Conservation (phyloP, 2,888 invertebrate species). For the Lissocephala sabroskyi region DNA sequence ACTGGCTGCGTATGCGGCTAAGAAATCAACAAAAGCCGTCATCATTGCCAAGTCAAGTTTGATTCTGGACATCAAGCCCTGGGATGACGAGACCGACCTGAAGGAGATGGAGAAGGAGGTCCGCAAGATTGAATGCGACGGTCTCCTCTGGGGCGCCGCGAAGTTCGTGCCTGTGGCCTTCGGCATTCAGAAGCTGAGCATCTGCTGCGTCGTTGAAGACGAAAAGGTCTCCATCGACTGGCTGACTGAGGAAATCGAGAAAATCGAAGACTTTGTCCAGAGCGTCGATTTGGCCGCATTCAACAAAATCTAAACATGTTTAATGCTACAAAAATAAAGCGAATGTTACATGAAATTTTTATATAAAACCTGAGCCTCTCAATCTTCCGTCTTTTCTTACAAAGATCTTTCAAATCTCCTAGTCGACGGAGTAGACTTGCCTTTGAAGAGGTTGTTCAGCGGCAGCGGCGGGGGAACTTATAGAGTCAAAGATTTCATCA, state of each 20-base stretch:
- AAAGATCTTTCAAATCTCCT: too few species aligned
- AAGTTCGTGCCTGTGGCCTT: constrained; percentile 93
- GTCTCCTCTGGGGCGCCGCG: constrained; percentile 94
- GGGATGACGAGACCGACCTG: constrained; percentile 95
- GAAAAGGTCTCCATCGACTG: constrained; percentile 94
- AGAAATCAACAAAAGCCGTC: constrained; percentile 92
- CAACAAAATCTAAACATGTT: constrained; percentile 83
- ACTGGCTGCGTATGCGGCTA: constrained; percentile 89
- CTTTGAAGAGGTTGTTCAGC: too few species aligned
- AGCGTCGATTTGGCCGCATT: constrained; percentile 96
- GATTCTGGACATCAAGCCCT: constrained; percentile 94
- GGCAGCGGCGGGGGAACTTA: too few species aligned
- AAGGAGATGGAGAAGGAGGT: constrained; percentile 85
- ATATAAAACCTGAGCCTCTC: too few species aligned
- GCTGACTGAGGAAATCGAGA: constrained; percentile 89
- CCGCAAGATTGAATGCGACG: constrained; percentile 84
- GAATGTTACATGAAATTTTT: too few species aligned
- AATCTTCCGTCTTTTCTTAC: too few species aligned
- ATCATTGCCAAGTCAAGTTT: constrained; percentile 96
- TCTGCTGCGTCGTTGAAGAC: constrained; percentile 94
- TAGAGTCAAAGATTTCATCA: constrained; percentile 77
- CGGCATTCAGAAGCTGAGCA: constrained; percentile 93
- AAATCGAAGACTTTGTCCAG: constrained; percentile 88
- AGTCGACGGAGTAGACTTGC: too few species aligned
- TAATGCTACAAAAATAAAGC: not conserved